Evolutionary conservation across 2,888 invertebrate species (phyloP), one percentile per base, ranked within the genome.

Genomic region (Chymomyza caudatula): DNA sequence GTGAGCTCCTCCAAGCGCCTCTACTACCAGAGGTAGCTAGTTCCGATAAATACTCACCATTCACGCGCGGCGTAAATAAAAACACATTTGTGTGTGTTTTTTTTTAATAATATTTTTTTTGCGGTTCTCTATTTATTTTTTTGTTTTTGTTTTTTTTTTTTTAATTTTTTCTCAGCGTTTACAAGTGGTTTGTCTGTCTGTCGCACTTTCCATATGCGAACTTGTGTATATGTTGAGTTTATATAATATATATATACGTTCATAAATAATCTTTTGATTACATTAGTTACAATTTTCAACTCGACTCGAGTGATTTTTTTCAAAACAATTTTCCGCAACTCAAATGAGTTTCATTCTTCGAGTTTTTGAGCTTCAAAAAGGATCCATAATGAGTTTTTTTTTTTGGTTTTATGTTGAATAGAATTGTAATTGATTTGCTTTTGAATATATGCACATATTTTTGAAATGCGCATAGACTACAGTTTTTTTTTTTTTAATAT

Each of bases 101-200:
- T 49, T 37, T 73, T 71, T 61, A 74, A 69, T 74, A 72, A 43
- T 57, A 62, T 42, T 70, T 62, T 65, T 79, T 80, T 77, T 80
- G 74, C 71, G 76, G 73, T 60, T 60, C 67, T 79, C 67, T 77
- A 73, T 80, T 79, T 82, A 75, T 76, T 73, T 76, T 73, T 74
- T 29, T 74, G 66, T 49, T 71, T 66, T 61, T 63, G n/a, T 79
- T 82, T 73, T 76, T 73, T n/a, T n/a, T 74, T 29, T 74, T 64
- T 49, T 71, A 62, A 58, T 63, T 44, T 49, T 60, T 77, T 69
- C 65, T 82, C 83, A 74, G 78, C 73, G 65, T 68, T 71, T 80
- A 79, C 83, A 76, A 73, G 54, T 63, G 49, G 51, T 52, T 71
- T 64, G 55, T 65, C 60, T 69, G 44, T 61, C 44, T 67, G 29